Evolutionary conservation across 2,888 invertebrate species (phyloP), one percentile per base, ranked within the genome.

Genomic region (Callimorpha dominula): DNA sequence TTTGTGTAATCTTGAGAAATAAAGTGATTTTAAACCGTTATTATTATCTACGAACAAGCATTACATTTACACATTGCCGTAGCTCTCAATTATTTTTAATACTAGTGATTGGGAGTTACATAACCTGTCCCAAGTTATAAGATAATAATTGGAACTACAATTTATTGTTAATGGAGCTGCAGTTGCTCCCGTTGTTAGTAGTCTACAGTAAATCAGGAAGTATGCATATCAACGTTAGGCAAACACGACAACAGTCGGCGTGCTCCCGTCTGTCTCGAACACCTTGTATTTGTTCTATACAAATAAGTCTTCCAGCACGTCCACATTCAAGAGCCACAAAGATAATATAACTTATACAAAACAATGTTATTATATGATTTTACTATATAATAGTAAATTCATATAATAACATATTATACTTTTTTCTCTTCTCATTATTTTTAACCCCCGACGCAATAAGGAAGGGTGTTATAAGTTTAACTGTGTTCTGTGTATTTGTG

Each of bases 141-240:
- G 72, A 71, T 72, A 81, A 80, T 81, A 81, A 65, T 65, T 80
- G 80, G 81, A 81, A 54, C 8, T 82, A 72, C 81, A 70, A 74
- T 65, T 73, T 72, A 75, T 69, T 60, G 62, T 73, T 74, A 78
- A 78, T 79, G 68, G 70, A 78, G 76, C 73, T 78, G 70, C 68
- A 74, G 72, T 70, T 75, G 73, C 70, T 57, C 76, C 79, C 74
- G 78, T 80, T 81, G 76, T 78, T 73, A 31, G 82, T 81, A 81
- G 75, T 74, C 64, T 77, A 82, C 75, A 77, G 80, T 91, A 89
- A 69, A 90, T 88, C 88, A 86, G 87, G 87, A 87, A 92, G 91
- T 91, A 94, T 93, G 93, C 93, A 91, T 91, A 91, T 91, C 93
- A 92, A 89, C 92, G 90, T 89, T 84, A 83, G 60, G 87, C 89